Conservation (phyloP, 2,888 invertebrate species). For the Orchesella flavescens region DNA sequence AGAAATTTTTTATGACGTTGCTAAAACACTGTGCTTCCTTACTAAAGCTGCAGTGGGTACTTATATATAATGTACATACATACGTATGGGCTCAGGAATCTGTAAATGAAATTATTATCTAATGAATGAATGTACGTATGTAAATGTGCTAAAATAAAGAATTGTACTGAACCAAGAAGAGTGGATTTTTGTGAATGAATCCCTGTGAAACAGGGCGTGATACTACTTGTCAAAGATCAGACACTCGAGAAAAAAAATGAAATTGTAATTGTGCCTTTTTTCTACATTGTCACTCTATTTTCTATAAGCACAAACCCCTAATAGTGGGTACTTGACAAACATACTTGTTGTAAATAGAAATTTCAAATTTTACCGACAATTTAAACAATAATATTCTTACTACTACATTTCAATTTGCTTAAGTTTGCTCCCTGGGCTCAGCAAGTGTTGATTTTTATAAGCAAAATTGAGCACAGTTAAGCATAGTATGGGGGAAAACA, state of each 20-base stretch:
- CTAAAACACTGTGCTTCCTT: not conserved
- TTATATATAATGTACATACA: not conserved
- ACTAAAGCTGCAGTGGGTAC: too few relatives aligned
- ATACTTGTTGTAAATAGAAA: too few relatives aligned
- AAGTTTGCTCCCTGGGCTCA: too few relatives aligned
- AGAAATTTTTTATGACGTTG: constrained; percentile 33
- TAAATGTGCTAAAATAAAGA: not conserved
- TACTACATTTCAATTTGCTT: too few relatives aligned
- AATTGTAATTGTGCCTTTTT: not conserved
- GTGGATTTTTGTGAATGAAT: constrained; percentile 6
- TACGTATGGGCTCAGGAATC: not conserved
- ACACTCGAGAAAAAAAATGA: not conserved
- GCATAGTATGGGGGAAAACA: not conserved
- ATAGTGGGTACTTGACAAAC: too few relatives aligned
- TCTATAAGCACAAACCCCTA: too few relatives aligned
- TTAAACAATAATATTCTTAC: too few relatives aligned
- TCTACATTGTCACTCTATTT: too few relatives aligned
- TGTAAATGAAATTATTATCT: constrained; percentile 3
- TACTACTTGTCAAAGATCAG: constrained; percentile 4
- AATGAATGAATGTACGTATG: not conserved
- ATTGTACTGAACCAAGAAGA: not conserved
- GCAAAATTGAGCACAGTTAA: too few relatives aligned
- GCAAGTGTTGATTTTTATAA: too few relatives aligned
- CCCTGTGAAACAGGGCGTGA: constrained; percentile 16
- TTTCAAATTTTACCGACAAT: too few relatives aligned